Evolutionary conservation across 2,888 invertebrate genomes (phyloP), one percentile per base, ranked within the genome.

Genomic region (Athrips mouffetella): DNA sequence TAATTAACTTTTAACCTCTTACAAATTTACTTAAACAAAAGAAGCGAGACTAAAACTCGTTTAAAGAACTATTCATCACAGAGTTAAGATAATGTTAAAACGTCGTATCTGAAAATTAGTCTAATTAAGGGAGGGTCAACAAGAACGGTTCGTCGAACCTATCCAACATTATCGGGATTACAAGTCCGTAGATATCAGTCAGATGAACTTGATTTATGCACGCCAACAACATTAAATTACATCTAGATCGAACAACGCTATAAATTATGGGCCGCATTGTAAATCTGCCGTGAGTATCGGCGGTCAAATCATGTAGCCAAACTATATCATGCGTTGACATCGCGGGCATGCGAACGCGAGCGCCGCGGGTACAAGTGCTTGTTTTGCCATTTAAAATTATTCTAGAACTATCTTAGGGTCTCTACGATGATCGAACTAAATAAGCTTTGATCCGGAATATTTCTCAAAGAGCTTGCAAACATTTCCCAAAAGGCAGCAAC

Each of bases 181-280:
- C 76, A 74, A 75, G 73, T 71, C 71, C 70, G 67, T 67, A 68
- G 79, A 80, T 78, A 79, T 80, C 80, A 67, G 69, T 59, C 59
- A 74, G 87, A 84, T 79, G 86, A 79, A 72, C 75, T 76, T 86
- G 86, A 88, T 87, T 87, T 88, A 87, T 80, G 75, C 65, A 60
- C 65, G 70, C 73, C 76, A 76, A 79, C 84, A 82, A 81, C 85
- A 84, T 84, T 88, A 87, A 87, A 88, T 87, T 85, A 86, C 82
- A 85, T 85, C 82, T 85, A 82, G 81, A 85, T 80, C 78, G 81
- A 82, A 86, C 86, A 86, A 73, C 74, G 77, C 82, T 64, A 87
- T 88, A 87, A 87, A 88, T 87, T 81, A 80, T 71, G 61, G 73
- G 72, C 70, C 69, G 78, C 79, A 85, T 80, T 85, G 83, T 88